phyloP scores from a whole-genome alignment of 1,140 invertebrate genomes.

The Meteorus sp. region DNA sequence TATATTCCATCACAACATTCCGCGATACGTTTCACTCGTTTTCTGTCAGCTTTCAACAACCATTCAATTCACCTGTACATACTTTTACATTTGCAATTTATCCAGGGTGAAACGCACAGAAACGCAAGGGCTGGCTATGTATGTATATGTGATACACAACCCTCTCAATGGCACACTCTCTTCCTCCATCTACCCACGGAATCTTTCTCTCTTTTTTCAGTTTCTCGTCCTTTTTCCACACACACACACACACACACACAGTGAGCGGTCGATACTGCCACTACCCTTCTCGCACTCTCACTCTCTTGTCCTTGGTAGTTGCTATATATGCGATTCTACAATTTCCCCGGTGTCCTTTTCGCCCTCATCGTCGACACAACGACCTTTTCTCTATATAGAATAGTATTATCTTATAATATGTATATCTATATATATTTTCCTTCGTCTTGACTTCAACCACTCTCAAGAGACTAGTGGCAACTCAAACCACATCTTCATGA shows the following conservation, averaged over 20 bases:
- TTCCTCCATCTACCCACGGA: neutral
- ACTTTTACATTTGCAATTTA: neutral
- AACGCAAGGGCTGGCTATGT: neutral
- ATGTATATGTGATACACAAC: too few relatives aligned
- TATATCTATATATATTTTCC: neutral
- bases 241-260: neutral
- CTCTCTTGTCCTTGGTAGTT: conserved; percentile 42
- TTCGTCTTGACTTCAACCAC: neutral
- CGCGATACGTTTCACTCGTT: neutral
- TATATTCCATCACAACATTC: too few relatives aligned
- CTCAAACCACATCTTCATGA: conserved; percentile 3
- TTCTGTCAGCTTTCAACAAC: neutral
- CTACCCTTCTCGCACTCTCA: too few relatives aligned
- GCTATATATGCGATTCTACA: conserved; percentile 32
- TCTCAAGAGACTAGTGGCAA: neutral
- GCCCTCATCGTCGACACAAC: conserved; percentile 5
- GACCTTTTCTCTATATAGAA: neutral
- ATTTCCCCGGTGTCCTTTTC: conserved; percentile 37
- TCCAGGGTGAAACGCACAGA: neutral
- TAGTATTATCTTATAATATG: neutral
- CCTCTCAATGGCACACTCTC: too few relatives aligned
- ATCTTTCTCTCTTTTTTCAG: neutral
- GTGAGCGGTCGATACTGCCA: conserved; percentile 44
- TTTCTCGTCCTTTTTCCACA: conserved; percentile 31
- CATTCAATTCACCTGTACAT: conserved; percentile 4